These are phyloP conservation scores for Papilio dardanus DNA, from an alignment of 1,140 invertebrate genomes.

Conservation along the genomic window DNA sequence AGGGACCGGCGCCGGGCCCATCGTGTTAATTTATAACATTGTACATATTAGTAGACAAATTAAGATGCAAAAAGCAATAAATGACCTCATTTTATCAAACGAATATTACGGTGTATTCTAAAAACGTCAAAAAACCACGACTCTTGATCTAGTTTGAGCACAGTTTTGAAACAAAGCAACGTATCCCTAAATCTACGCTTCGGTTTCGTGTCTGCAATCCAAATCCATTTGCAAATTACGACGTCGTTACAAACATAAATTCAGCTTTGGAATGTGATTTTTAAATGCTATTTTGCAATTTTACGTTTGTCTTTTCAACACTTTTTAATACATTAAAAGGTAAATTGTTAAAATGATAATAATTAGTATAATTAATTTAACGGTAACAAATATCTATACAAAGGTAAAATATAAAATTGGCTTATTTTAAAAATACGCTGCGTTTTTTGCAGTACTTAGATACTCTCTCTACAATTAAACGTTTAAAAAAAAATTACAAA, in stretches of 20 bases:
- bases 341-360: not conserved
- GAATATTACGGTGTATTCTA: not conserved
- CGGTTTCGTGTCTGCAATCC: not conserved
- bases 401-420: not conserved
- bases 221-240: constrained; percentile 13
- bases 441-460: too few species aligned
- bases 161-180: not conserved
- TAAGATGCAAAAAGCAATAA: not conserved
- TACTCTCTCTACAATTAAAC: too few species aligned
- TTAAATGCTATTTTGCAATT: not conserved
- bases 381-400: too few species aligned
- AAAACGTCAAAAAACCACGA: not conserved
- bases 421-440: not conserved
- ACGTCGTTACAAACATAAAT: not conserved
- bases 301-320: not conserved
- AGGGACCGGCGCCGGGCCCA: too few species aligned
- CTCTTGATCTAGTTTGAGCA: not conserved
- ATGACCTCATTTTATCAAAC: not conserved
- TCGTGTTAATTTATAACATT: too few species aligned
- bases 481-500: not conserved
- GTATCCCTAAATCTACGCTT: not conserved
- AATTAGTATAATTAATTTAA: too few species aligned
- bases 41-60: too few species aligned
- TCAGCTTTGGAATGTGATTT: not conserved
- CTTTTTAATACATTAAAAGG: not conserved